Evolutionary conservation across 2,888 invertebrate genomes (phyloP), one percentile per base, ranked within the genome.

Genomic region (Halictus ligatus): DNA sequence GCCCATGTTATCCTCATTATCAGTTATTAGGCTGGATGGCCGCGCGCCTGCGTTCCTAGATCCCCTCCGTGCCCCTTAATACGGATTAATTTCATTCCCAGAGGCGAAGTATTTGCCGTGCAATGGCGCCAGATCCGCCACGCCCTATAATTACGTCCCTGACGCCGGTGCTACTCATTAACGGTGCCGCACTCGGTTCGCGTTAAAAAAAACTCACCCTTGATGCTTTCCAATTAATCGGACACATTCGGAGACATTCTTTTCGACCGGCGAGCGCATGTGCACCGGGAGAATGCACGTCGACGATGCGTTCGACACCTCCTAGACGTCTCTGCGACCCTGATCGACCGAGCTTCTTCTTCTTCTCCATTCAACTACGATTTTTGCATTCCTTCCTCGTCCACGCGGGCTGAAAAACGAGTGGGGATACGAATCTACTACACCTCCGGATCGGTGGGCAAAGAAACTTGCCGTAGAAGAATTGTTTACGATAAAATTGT

Each of bases 111-210:
- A 86, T 86, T 86, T 86, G 86, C 86, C 58, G n/a, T 81, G 76
- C 83, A 87, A 86, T 84, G 88, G 79, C 84, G 84, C 84, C 88
- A 69, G 58, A 82, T 79, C 73, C 75, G 88, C 81, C 84, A 88
- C 88, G 88, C 88, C 88, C 88, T 88, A 78, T 78, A 88, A 88
- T 88, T 88, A 88, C 74, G 71, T 46, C 64, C 58, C 75, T 81
- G 85, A 78, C 80, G 85, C 85, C 78, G 81, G 71, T 75, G 77
- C 64, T 21, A 78, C 85, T 86, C 76, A 80, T 85, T 80, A 80
- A 54, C 69, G 69, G 25, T 67, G 64, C 48, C 64, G 50, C 75
- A 13, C 58, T 67, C 25, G 58, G 10, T 58, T 40, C 43, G 60
- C 50, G 76, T 72, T 58, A 79, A 85, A 54, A 85, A 85, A 85